Evolutionary conservation across 2,888 invertebrate genomes (phyloP).

Genomic region (Lutraria lutraria): DNA sequence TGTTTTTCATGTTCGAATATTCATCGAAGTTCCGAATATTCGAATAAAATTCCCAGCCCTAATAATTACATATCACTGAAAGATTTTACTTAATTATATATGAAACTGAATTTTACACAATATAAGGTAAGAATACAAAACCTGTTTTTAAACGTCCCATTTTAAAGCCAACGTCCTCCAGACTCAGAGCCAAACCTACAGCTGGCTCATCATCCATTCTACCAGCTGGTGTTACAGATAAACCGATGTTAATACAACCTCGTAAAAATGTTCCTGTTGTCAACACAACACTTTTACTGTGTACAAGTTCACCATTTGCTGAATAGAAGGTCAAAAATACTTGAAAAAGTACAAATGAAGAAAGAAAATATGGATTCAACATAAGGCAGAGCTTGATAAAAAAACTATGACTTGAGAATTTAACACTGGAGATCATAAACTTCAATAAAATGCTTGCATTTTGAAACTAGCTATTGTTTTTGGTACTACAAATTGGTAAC

Average conservation of each 20-base stretch:
- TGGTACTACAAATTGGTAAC: too few relatives aligned
- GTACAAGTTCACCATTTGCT: slow-evolving; percentile 81
- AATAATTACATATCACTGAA: too few relatives aligned
- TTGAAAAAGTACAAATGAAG: not conserved
- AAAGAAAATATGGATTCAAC: not conserved
- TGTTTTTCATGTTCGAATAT: too few relatives aligned
- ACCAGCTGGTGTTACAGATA: slow-evolving; percentile 92
- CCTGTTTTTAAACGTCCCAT: slow-evolving; percentile 95
- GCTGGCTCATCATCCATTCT: slow-evolving; percentile 93
- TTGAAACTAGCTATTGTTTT: too few relatives aligned
- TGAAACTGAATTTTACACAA: not conserved
- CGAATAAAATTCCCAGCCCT: too few relatives aligned
- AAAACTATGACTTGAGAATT: too few relatives aligned
- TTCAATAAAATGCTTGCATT: too few relatives aligned
- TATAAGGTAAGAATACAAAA: slow-evolving; percentile 71
- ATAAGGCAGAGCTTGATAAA: not conserved
- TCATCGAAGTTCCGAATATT: too few relatives aligned
- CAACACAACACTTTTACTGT: slow-evolving; percentile 91
- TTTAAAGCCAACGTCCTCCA: slow-evolving; percentile 91
- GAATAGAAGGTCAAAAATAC: not conserved
- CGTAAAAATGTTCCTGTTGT: slow-evolving; percentile 96
- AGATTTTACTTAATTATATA: not conserved
- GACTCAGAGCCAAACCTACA: slow-evolving; percentile 91
- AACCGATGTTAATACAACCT: slow-evolving; percentile 94
- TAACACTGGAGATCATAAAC: too few relatives aligned